Evolutionary conservation across 1,140 invertebrate genomes (phyloP), one percentile per base, ranked within the genome.

Genomic region (Drosophila dunni): DNA sequence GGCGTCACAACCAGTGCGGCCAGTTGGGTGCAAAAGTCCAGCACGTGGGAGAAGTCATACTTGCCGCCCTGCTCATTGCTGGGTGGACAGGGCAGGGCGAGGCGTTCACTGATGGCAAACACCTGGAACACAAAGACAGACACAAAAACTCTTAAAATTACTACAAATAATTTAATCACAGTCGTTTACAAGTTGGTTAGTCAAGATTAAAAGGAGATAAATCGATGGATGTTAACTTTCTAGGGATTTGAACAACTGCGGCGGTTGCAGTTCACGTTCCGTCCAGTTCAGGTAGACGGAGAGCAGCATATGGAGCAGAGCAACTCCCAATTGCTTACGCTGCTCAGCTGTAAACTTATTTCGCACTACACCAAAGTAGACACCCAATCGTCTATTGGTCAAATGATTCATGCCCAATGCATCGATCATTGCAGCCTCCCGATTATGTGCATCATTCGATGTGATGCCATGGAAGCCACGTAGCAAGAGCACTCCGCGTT

Each of bases 401-500:
- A 99, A 93, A 90, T 96, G 96, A 7, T 94, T 91, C n/a, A 97
- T 74, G 84, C 97, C 96, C 38, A 99, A 91, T 0, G 97, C 96
- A 80, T 97, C 96, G 17, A 99, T 98, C 95, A 99, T 99, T 7
- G 96, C 94, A 4, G 97, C 98, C 93, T 99, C 98, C 73, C 98
- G 94, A 0, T 97, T 98, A 82, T 96, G 97, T 1, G 98, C 98
- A 93, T 99, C 98, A 1, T 95, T 96, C 0, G 97, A 95, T 51
- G 97, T 96, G 2, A 97, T 95, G 93, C 97, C 97, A 74, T 97
- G 96, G 92, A 98, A 99, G 34, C 97, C 94, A 71, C 98, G 96
- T 0, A 99, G 92, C 69, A 97, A 97, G 2, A 99, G 93, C 0
- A 99, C 97, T 7, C 98, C 98, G 7, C 94, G 92, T 33, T 95